These are phyloP conservation scores for Hippocampus guttulatus DNA, from an alignment of 2,113 vertebrate species.

Conservation along the genomic window DNA sequence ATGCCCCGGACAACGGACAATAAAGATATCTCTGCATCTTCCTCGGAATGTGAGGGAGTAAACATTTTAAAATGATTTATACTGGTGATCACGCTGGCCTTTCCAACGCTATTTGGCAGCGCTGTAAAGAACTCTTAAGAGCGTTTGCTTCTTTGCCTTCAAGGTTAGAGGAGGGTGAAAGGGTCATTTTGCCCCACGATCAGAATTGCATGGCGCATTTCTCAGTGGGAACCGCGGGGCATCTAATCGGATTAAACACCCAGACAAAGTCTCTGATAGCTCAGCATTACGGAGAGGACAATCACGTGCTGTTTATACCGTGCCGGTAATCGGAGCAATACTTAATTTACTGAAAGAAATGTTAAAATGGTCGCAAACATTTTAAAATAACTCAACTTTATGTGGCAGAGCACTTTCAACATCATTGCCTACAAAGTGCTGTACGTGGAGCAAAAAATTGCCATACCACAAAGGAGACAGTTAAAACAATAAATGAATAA, in stretches of 20 bases:
- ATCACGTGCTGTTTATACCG: background rate
- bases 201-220: constrained; percentile 44
- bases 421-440: no score
- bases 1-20: constrained; percentile 3
- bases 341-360: background rate
- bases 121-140: constrained; percentile 45
- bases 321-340: constrained; percentile 7
- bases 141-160: constrained; percentile 23
- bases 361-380: background rate
- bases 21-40: constrained; percentile 4
- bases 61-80: constrained; percentile 59
- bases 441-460: no score
- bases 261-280: constrained; percentile 29
- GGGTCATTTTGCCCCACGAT: constrained; percentile 53
- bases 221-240: constrained; percentile 46
- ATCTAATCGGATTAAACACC: constrained; percentile 55
- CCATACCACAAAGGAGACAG: no score
- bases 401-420: no score
- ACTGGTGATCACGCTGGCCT: constrained; percentile 34
- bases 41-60: constrained; percentile 31
- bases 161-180: background rate
- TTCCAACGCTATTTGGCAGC: constrained; percentile 49
- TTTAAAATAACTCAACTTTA: background rate
- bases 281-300: constrained; percentile 33
- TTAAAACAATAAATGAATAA: no score